Evolutionary conservation across 2,888 invertebrate species (phyloP).

Genomic region (Rhamnusium bicolor): DNA sequence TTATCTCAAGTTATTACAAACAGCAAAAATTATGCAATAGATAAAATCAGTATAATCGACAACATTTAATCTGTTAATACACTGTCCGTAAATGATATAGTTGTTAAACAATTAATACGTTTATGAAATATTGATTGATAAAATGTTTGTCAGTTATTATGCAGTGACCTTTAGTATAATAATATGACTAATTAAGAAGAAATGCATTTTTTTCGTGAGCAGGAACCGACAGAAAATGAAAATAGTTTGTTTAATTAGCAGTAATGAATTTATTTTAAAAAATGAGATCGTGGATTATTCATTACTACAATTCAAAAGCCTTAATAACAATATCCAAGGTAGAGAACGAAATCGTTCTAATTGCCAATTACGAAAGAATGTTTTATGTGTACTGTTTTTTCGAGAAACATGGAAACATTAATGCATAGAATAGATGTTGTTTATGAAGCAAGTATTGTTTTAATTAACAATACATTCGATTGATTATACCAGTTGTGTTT

Average conservation of each 20-base stretch:
- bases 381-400: slow-evolving; percentile 21
- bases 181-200: neutral
- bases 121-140: slow-evolving; percentile 40
- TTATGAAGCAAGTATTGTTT: slow-evolving; percentile 1
- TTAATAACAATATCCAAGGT: slow-evolving; percentile 16
- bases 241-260: neutral
- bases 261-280: neutral
- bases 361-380: slow-evolving; percentile 30
- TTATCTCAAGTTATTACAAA: neutral
- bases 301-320: neutral
- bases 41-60: slow-evolving; percentile 17
- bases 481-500: neutral
- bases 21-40: slow-evolving; percentile 1
- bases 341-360: slow-evolving; percentile 10
- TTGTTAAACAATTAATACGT: slow-evolving; percentile 45
- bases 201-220: neutral
- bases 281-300: slow-evolving; percentile 12
- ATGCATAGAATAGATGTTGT: neutral
- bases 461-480: slow-evolving; percentile 3
- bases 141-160: slow-evolving; percentile 21
- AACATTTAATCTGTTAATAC: slow-evolving; percentile 19
- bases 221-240: neutral
- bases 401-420: slow-evolving; percentile 13
- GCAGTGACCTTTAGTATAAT: slow-evolving; percentile 5
- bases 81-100: slow-evolving; percentile 40